These are phyloP conservation scores for Drosophila vallismaia DNA, from an alignment of 2,888 invertebrate genomes.

Conservation along the genomic window DNA sequence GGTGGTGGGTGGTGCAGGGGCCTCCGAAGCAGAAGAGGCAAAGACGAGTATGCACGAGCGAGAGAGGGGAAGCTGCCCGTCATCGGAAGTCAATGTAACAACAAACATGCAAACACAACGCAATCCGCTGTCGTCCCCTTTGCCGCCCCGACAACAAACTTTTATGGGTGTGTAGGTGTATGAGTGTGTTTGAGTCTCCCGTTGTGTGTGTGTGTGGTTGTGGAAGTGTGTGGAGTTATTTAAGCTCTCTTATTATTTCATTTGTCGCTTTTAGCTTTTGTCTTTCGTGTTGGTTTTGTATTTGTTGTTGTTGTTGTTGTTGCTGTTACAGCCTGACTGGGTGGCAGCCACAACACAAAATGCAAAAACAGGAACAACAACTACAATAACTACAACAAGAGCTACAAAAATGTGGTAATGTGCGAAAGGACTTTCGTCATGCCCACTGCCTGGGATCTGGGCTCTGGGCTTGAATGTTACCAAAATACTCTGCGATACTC, in stretches of 20 bases:
- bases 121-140: conserved; percentile 5
- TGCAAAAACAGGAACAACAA: conserved; percentile 25
- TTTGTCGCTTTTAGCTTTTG: conserved; percentile 81
- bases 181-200: conserved; percentile 13
- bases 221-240: conserved; percentile 79
- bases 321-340: conserved; percentile 55
- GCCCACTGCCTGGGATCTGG: conserved; percentile 51
- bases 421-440: conserved; percentile 82
- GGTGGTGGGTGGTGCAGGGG: conserved; percentile 16
- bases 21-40: conserved; percentile 35
- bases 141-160: conserved; percentile 4
- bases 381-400: conserved; percentile 28
- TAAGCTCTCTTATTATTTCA: conserved; percentile 80
- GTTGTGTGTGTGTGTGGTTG: conserved; percentile 25
- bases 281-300: conserved; percentile 74
- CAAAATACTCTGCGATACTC: conserved; percentile 35
- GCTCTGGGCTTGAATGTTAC: conserved; percentile 32
- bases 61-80: conserved; percentile 61
- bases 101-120: conserved; percentile 76
- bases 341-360: conserved; percentile 56
- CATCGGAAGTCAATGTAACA: conserved; percentile 81
- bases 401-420: conserved; percentile 76
- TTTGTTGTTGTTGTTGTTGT: conserved; percentile 35
- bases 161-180: conserved; percentile 17
- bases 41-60: conserved; percentile 23